Evolutionary conservation across 2,888 invertebrate species (phyloP), one percentile per base, ranked within the genome.

Genomic region (Spatulosminthurus flaviceps): DNA sequence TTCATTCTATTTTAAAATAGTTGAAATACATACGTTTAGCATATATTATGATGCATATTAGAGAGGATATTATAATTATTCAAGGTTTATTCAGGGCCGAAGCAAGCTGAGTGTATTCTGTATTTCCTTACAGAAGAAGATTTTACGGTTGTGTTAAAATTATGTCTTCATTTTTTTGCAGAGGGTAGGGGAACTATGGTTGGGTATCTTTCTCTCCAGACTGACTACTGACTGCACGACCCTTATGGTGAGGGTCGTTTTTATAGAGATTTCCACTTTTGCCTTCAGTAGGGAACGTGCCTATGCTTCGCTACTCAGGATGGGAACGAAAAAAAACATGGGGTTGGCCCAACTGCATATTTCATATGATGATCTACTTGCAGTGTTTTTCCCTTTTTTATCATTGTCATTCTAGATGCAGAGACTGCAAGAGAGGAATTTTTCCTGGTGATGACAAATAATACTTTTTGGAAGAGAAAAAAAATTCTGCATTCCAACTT

Each of bases 361-460:
- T 29, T 71, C 41, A 71, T 71, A 71, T 41, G 24, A n/a, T 41
- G 21, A 71, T 41, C 70, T 71, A 4, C 4, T 19, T 71, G 34
- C 70, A 19, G 2, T 64, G 64, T 64, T 22, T 64, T 64, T 21
- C 26, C 24, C 13, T 64, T 64, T 22, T 34, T 64, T 22, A 64
- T 64, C 26, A 24, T 51, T 51, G 51, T 51, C 51, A 51, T 51
- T 51, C 51, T 51, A 51, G 51, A 51, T 51, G 5, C 51, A 51
- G 51, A 51, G 51, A n/a, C 19, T n/a, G n/a, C 5, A 19, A 51
- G 51, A 19, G n/a, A n/a, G n/a, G n/a, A n/a, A 51, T 11, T 51
- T 51, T 51, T 51, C 51, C 51, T 16, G 51, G 16, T 51, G 51
- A 51, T 51, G 51, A 51, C 51, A 51, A 51, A 4, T 51, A 51